Base-by-base conservation (phyloP, 2,797 vertebrate genomes). In the Mastacembelus armatus region DNA sequence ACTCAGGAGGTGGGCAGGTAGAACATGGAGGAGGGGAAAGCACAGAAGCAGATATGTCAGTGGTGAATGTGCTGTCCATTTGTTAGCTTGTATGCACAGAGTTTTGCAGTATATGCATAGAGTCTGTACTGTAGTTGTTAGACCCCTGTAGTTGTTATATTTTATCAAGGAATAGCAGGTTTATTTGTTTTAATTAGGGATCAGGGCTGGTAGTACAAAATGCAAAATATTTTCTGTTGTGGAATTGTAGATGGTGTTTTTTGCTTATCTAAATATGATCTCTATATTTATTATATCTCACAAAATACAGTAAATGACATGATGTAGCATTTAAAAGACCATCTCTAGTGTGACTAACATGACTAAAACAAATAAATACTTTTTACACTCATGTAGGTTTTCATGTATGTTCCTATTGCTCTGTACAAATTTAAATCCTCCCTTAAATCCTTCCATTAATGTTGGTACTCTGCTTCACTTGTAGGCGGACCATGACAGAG, bases 401-500 rank as follows among this genome's bases (percentile, higher is more conserved):
- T 29, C 16, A n/a, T n/a, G n/a, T n/a, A n/a, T n/a, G n/a, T n/a
- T n/a, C n/a, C n/a, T n/a, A n/a, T n/a, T n/a, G n/a, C n/a, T n/a
- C n/a, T n/a, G n/a, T n/a, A n/a, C n/a, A n/a, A n/a, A n/a, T n/a
- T n/a, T n/a, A n/a, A n/a, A n/a, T n/a, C n/a, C n/a, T n/a, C n/a
- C n/a, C n/a, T 27, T n/a, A 6, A 56, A 22, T 30, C 10, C 42
- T 22, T 21, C 3, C 10, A 11, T 19, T 35, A 21, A 40, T 35
- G 11, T 14, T 0, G 16, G 7, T 19, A 0, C 51, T 14, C 1
- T 59, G 26, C 27, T 51, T 16, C 19, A 0, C 63, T 29, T 64
- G 10, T 55, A 95, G 98, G 84, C 85, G 98, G 42, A 97, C 96
- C 57, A 93, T 94, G 92, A 95, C 93, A 0, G 97, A 98, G 93